Evolutionary conservation across 1,140 invertebrate species (phyloP).

Genomic region (Argopecten irradians): DNA sequence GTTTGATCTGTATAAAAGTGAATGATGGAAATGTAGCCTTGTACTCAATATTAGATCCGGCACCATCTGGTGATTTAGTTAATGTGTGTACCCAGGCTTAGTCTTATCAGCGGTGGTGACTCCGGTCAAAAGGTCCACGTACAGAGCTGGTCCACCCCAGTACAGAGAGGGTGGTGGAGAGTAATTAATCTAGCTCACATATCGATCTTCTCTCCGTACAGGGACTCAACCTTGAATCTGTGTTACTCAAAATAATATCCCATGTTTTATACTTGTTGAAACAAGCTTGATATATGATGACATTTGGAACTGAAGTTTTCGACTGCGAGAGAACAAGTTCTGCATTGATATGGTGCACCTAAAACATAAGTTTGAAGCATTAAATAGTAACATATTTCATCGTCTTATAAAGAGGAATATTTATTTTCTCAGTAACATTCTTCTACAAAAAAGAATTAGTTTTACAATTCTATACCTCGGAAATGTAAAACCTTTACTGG

Average conservation of each 20-base stretch:
- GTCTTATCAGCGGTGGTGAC: not conserved
- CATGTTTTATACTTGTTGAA: too few relatives aligned
- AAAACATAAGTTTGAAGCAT: too few relatives aligned
- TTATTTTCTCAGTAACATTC: too few relatives aligned
- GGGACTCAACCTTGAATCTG: not conserved
- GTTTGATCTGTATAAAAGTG: not conserved
- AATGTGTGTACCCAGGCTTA: not conserved
- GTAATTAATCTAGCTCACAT: constrained; percentile 1
- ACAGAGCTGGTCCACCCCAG: not conserved
- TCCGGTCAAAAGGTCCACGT: not conserved
- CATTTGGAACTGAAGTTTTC: too few relatives aligned
- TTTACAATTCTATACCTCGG: too few relatives aligned
- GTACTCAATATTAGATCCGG: not conserved
- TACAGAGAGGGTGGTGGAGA: not conserved
- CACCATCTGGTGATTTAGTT: not conserved
- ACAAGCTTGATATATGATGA: too few relatives aligned
- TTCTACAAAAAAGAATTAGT: too few relatives aligned
- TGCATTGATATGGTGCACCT: too few relatives aligned
- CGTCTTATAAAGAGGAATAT: too few relatives aligned
- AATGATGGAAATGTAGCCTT: not conserved
- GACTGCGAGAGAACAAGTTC: too few relatives aligned
- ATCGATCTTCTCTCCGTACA: not conserved
- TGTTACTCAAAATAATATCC: not conserved
- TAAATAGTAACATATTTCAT: too few relatives aligned
- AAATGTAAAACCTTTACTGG: too few relatives aligned